A percentile compares a stretch with the other conserved stretches of the same genome.
Evolutionary conservation across 2,888 invertebrate genomes (phyloP).

Genomic region (Spodoptera picta): DNA sequence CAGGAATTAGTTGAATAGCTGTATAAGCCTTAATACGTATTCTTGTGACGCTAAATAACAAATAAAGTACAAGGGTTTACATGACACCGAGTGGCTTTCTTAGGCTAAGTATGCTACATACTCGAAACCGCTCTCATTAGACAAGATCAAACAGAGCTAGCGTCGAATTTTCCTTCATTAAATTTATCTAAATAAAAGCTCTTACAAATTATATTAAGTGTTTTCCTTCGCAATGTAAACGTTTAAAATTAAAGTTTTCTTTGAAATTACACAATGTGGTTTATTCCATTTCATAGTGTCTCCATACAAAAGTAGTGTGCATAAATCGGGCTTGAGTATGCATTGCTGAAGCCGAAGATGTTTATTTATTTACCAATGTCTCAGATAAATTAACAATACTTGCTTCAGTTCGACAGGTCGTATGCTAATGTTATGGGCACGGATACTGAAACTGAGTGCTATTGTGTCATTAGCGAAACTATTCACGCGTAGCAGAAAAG

Average conservation of each 20-base stretch:
- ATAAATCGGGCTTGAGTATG: slow-evolving; percentile 35
- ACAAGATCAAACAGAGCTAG: slow-evolving; percentile 70
- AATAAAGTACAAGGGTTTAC: slow-evolving; percentile 47
- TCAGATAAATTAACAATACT: slow-evolving; percentile 46
- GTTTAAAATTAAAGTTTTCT: slow-evolving; percentile 7
- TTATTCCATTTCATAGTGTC: slow-evolving; percentile 5
- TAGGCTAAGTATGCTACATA: slow-evolving; percentile 63
- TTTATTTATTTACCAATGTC: slow-evolving; percentile 40
- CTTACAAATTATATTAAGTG: slow-evolving; percentile 52
- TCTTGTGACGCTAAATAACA: slow-evolving; percentile 24
- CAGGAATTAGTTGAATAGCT: slow-evolving; percentile 34
- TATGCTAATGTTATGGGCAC: slow-evolving; percentile 16
- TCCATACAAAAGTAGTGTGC: slow-evolving; percentile 22
- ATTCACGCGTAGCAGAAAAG: no score
- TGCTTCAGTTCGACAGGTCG: slow-evolving; percentile 15
- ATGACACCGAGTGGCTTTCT: slow-evolving; percentile 62
- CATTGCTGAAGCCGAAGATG: slow-evolving; percentile 33
- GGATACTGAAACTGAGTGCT: no score
- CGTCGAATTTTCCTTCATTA: slow-evolving; percentile 50
- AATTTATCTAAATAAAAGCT: slow-evolving; percentile 55
- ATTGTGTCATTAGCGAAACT: no score
- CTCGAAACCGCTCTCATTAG: slow-evolving; percentile 70
- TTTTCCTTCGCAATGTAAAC: slow-evolving; percentile 18
- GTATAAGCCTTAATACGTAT: slow-evolving; percentile 29
- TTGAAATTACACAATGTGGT: slow-evolving; percentile 8